Evolutionary conservation across 2,888 invertebrate species (phyloP).

Genomic region (Frankliniella fusca): DNA sequence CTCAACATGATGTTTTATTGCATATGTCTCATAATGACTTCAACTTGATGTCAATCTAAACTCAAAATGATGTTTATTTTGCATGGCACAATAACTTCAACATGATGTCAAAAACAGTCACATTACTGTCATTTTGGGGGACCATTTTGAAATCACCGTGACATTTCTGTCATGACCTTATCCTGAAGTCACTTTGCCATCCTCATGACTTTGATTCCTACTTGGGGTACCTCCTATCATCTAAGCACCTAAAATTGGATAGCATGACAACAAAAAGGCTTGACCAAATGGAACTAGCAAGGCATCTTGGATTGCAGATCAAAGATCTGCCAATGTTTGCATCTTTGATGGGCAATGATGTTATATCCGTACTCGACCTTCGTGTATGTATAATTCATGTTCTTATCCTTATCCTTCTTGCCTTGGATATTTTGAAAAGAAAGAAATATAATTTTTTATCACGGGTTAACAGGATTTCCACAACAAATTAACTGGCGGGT

Average conservation of each 20-base stretch:
- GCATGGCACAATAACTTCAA: too few species aligned
- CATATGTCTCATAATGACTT: too few species aligned
- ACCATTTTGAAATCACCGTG: too few species aligned
- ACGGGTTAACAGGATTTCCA: background rate
- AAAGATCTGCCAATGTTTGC: conserved; percentile 43
- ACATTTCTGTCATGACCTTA: too few species aligned
- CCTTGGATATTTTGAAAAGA: background rate
- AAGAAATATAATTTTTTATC: background rate
- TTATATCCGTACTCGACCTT: conserved; percentile 36
- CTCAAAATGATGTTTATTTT: too few species aligned
- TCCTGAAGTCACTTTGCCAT: too few species aligned
- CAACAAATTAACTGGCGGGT: background rate
- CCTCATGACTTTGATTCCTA: too few species aligned
- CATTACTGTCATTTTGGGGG: too few species aligned
- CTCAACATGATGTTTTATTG: too few species aligned
- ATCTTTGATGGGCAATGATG: conserved; percentile 43
- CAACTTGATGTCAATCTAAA: too few species aligned
- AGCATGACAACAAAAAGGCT: conserved; percentile 42
- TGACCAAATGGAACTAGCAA: conserved; percentile 41
- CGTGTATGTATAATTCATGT: conserved; percentile 36
- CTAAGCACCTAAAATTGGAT: conserved; percentile 41
- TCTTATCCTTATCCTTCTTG: background rate
- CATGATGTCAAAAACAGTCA: too few species aligned
- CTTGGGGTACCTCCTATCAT: conserved; percentile 43
- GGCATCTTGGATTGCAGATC: conserved; percentile 39